Conservation (phyloP, 2,113 vertebrate genomes). For the Otocyon megalotis region DNA sequence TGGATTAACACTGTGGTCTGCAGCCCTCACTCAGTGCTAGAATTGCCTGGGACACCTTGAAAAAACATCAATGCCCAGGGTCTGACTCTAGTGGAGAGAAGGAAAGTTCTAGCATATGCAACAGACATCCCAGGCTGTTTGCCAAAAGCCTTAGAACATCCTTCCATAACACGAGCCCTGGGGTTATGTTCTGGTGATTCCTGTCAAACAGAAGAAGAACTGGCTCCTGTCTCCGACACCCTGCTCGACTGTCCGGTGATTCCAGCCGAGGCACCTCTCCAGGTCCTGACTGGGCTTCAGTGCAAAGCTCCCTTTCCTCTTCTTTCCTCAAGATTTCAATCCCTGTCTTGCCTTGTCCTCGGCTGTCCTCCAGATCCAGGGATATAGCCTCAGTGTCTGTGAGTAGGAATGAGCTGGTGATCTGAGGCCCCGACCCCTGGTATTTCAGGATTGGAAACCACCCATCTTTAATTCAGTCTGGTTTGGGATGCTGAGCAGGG, state of each 20-base stretch:
- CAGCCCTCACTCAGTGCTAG: neutral
- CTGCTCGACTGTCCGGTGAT: neutral
- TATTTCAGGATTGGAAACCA: neutral
- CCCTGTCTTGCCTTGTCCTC: neutral
- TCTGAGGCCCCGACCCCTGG: neutral
- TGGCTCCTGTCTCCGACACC: neutral
- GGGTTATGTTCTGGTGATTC: neutral
- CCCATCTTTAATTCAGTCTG: neutral
- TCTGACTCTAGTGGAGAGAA: neutral
- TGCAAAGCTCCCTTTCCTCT: neutral
- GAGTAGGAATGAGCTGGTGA: neutral
- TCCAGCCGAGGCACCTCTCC: accelerated
- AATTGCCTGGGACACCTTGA: neutral
- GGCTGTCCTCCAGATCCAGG: accelerated
- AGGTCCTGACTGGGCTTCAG: neutral
- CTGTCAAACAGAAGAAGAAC: neutral
- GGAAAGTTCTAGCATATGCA: neutral
- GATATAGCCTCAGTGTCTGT: neutral
- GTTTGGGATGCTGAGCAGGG: neutral
- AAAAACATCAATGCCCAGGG: no score
- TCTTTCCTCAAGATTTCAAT: neutral
- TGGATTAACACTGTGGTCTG: neutral
- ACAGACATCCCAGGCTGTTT: neutral
- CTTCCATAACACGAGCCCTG: neutral
- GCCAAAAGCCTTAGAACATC: neutral